Evolutionary conservation across 1,140 invertebrate species (phyloP).

Genomic region (Pseudomyrmex flavicornis): DNA sequence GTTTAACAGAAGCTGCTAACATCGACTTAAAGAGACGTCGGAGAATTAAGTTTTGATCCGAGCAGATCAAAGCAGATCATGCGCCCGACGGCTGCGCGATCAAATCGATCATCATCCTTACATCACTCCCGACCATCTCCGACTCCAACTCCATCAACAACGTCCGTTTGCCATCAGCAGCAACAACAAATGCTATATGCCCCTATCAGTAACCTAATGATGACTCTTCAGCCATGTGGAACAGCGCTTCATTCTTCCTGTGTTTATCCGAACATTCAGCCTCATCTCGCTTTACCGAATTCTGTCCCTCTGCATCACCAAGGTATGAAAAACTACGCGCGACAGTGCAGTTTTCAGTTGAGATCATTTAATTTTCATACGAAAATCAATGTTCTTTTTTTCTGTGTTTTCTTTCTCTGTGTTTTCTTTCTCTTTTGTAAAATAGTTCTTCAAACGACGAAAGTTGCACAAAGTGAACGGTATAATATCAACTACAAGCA

Average conservation of each 20-base stretch:
- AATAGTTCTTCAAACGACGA: background rate
- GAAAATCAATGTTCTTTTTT: conserved; percentile 13
- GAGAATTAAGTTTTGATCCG: conserved; percentile 61
- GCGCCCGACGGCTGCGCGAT: conserved; percentile 76
- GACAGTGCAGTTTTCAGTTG: background rate
- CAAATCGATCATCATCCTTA: conserved; percentile 77
- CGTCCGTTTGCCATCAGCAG: conserved; percentile 66
- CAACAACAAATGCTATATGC: conserved; percentile 78
- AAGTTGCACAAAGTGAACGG: background rate
- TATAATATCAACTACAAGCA: no score
- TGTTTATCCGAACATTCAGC: conserved; percentile 74
- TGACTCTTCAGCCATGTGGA: conserved; percentile 74
- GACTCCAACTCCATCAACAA: conserved; percentile 63
- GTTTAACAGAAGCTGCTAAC: conserved; percentile 44
- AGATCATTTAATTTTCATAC: background rate
- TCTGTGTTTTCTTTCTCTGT: conserved; percentile 11
- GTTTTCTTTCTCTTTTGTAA: no score
- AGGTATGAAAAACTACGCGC: conserved; percentile 68
- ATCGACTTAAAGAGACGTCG: conserved; percentile 10
- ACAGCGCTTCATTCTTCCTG: conserved; percentile 75
- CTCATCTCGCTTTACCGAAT: conserved; percentile 65
- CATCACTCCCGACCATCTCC: conserved; percentile 64
- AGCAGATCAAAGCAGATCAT: conserved; percentile 73
- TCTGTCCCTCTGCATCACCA: conserved; percentile 67
- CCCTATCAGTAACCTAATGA: conserved; percentile 76